Base-by-base conservation (phyloP, 2,888 invertebrate species). In the Endotricha flammealis region DNA sequence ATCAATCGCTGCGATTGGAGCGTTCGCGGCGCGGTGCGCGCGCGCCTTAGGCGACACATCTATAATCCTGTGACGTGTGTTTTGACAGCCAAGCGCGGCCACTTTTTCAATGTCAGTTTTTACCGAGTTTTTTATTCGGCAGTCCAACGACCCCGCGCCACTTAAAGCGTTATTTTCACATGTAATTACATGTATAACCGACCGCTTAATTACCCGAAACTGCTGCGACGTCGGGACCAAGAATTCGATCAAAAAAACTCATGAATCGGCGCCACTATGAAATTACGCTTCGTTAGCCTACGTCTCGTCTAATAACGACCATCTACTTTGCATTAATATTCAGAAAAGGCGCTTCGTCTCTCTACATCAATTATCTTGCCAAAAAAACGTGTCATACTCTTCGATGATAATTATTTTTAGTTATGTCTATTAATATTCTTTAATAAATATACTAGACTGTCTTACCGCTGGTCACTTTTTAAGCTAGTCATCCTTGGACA, bases 41-140 rank as follows among this genome's bases (percentile, higher is more conserved):
- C 42, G 29, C 53, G 75, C 78, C 72, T 53, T 70, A 50, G 76
- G 78, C 77, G 72, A 75, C 71, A 74, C 73, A 76, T 80, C 71
- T 64, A 80, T 81, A 81, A 79, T 75, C 81, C 81, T 57, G 80
- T 80, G 81, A 80, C 81, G 80, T 72, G 62, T 75, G 70, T 77
- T 80, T 76, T 81, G 83, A 82, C 80, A 76, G 74, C 66, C 58
- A 45, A 53, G 48, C 64, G 61, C 61, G 54, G 51, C 63, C 57
- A 56, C 54, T 74, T 76, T 68, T 74, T 70, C 46, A 55, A 53
- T 47, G 44, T 47, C 47, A 48, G 53, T 78, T 79, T 72, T 72
- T 79, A 58, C 64, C 37, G 46, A 43, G 44, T 56, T 67, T 69
- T 70, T 70, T 61, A 46, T 44, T 27, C 50, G 43, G 41, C 54